Conservation (phyloP, 2,113 vertebrate genomes). For the Strix uralensis region DNA sequence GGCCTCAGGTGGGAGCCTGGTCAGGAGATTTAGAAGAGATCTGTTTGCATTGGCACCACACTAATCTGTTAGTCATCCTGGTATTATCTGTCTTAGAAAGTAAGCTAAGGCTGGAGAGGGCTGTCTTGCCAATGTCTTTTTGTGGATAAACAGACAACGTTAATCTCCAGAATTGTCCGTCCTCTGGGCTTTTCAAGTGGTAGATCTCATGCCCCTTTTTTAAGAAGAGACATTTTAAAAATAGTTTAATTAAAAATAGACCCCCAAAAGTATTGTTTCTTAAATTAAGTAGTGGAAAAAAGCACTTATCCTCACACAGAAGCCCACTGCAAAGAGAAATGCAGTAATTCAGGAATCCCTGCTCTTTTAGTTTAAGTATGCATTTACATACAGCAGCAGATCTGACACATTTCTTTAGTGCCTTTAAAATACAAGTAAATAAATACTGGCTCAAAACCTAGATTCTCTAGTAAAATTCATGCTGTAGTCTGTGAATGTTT, state of each 20-base stretch:
- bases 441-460: not conserved
- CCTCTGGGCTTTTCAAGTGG: not conserved
- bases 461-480: not conserved
- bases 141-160: not conserved
- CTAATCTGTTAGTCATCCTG: not conserved
- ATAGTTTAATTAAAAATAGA: not conserved
- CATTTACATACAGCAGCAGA: not conserved
- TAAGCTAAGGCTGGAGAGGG: not conserved
- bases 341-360: not conserved
- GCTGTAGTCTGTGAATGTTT: not conserved
- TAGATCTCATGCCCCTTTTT: not conserved
- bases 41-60: not conserved
- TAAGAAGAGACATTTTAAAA: fast-evolving
- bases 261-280: not conserved
- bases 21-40: not conserved
- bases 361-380: not conserved
- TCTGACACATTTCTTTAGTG: not conserved
- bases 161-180: not conserved
- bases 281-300: not conserved
- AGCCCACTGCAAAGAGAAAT: not conserved
- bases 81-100: not conserved
- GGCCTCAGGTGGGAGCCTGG: not conserved
- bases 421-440: not conserved
- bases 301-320: not conserved
- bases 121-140: not conserved